Conservation (phyloP, 2,797 vertebrate species). For the Acomys russatus region DNA sequence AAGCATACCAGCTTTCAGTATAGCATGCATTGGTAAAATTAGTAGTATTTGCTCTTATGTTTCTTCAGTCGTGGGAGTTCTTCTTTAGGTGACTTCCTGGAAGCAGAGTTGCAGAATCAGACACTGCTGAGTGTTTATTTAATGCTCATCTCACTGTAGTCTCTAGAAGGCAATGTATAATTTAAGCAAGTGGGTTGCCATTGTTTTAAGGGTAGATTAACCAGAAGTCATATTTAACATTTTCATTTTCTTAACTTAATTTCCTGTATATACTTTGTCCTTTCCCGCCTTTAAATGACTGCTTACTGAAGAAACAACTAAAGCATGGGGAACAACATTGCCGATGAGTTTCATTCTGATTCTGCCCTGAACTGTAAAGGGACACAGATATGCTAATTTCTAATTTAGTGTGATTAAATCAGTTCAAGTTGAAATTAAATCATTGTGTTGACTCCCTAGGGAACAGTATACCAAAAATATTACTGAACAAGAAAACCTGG, state of each 20-base stretch:
- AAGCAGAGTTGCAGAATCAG: constrained; percentile 57
- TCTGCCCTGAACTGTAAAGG: constrained; percentile 13
- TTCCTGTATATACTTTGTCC: constrained; percentile 49
- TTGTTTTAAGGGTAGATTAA: constrained; percentile 70
- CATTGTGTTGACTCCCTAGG: constrained; percentile 88
- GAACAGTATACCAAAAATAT: constrained; percentile 97
- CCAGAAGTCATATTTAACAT: constrained; percentile 60
- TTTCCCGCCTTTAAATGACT: constrained; percentile 49
- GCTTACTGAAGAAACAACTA: constrained; percentile 62
- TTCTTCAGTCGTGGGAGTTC: constrained; percentile 28
- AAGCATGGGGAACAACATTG: constrained; percentile 23
- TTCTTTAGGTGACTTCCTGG: constrained; percentile 47
- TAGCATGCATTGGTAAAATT: neutral
- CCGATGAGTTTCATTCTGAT: constrained; percentile 59
- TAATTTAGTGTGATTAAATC: constrained; percentile 62
- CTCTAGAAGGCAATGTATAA: constrained; percentile 59
- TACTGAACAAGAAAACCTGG: constrained; percentile 97
- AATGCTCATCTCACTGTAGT: constrained; percentile 38
- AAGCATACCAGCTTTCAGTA: constrained; percentile 33
- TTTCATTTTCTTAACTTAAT: constrained; percentile 62
- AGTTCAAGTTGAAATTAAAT: constrained; percentile 59
- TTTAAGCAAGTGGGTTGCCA: constrained; percentile 59
- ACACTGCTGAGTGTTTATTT: constrained; percentile 17
- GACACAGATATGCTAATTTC: constrained; percentile 51
- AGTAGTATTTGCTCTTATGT: constrained; percentile 48